These are phyloP conservation scores for Brachycybe producta DNA, from an alignment of 2,888 invertebrate genomes.

Conservation along the genomic window DNA sequence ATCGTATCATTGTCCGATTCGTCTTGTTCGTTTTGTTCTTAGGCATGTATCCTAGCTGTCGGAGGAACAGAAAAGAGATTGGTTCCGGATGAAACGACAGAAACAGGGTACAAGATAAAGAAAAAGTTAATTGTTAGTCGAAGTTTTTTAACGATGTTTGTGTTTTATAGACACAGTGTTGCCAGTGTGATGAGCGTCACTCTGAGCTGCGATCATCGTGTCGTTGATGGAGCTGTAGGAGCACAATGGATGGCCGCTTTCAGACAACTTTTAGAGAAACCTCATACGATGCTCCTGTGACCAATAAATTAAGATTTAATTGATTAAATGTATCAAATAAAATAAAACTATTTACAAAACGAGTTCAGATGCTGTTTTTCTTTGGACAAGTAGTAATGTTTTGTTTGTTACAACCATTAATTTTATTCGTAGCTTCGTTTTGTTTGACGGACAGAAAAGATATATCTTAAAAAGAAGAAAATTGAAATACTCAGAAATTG, in stretches of 20 bases:
- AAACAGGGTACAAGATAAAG: constrained; percentile 52
- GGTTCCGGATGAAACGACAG: constrained; percentile 54
- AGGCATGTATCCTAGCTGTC: constrained; percentile 78
- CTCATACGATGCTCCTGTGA: constrained; percentile 86
- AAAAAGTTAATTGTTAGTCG: neutral
- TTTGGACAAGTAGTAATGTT: too few species aligned
- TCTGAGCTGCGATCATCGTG: constrained; percentile 91
- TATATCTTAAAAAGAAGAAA: too few species aligned
- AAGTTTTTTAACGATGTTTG: too few species aligned
- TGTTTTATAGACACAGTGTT: constrained; percentile 48
- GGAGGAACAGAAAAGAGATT: constrained; percentile 65
- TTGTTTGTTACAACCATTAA: too few species aligned
- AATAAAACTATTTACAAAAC: too few species aligned
- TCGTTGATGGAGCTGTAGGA: constrained; percentile 95
- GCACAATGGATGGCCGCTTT: constrained; percentile 90
- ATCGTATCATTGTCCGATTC: neutral
- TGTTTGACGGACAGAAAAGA: too few species aligned
- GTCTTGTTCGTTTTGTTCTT: constrained; percentile 15
- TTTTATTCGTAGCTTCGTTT: too few species aligned
- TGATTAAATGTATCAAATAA: too few species aligned
- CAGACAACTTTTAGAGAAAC: constrained; percentile 77
- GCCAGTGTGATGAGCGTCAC: constrained; percentile 76
- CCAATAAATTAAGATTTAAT: constrained; percentile 39
- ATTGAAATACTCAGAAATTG: too few species aligned
- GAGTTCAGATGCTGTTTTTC: too few species aligned